These are phyloP conservation scores for Palythoa heliodiscus DNA, from an alignment of 92 coral and sea anemone species.

Conservation along the genomic window DNA sequence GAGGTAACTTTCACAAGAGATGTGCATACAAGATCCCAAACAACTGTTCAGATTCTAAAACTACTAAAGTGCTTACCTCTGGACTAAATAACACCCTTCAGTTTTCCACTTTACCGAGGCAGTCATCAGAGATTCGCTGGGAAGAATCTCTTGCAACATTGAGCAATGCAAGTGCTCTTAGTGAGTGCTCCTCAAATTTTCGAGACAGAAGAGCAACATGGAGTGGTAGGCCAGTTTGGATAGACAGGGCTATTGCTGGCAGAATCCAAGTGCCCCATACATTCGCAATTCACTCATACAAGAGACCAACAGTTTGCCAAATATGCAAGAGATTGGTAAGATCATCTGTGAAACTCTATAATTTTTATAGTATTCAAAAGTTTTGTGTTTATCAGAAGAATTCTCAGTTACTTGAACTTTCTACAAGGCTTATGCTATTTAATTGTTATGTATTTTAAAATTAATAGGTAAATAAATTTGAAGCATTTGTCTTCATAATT, in stretches of 20 bases:
- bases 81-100: constrained; percentile 57
- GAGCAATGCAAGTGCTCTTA: constrained; percentile 34
- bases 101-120: constrained; percentile 57
- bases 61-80: constrained; percentile 31
- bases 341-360: background rate
- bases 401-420: too few relatives aligned
- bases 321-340: constrained; percentile 93
- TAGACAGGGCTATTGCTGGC: constrained; percentile 73
- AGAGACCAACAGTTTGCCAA: constrained; percentile 94
- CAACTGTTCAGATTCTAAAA: constrained; percentile 91
- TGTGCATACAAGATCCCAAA: constrained; percentile 97
- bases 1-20: constrained; percentile 95
- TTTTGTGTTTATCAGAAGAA: too few relatives aligned
- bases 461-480: too few relatives aligned
- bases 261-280: constrained; percentile 95
- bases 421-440: too few relatives aligned
- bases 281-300: constrained; percentile 92
- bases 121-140: constrained; percentile 46
- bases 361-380: background rate
- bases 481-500: too few relatives aligned
- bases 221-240: constrained; percentile 91
- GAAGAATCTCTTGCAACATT: constrained; percentile 40
- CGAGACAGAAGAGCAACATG: constrained; percentile 73
- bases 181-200: constrained; percentile 37
- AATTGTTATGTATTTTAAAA: too few relatives aligned